phyloP scores from a whole-genome alignment of 2,113 vertebrate species.

The Parotia lawesii region DNA sequence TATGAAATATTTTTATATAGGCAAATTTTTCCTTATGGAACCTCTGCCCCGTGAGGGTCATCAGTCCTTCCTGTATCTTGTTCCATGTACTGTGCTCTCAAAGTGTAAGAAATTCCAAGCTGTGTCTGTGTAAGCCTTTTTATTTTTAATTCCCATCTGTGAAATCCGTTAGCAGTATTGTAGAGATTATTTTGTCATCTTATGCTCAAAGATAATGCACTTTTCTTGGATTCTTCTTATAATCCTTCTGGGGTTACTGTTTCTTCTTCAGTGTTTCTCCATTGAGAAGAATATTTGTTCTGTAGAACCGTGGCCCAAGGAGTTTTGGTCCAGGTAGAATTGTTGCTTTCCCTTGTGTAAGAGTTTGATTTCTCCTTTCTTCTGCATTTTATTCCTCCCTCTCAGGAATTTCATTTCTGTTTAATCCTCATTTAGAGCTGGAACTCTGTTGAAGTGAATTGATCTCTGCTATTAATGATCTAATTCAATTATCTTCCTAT shows the following conservation, averaged over 20 bases:
- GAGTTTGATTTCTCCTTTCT: not conserved
- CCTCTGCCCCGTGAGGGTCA: not conserved
- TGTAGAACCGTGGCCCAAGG: not conserved
- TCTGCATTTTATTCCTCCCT: not conserved
- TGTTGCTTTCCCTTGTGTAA: not conserved
- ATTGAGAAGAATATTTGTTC: conserved; percentile 52
- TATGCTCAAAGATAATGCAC: not conserved
- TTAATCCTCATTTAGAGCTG: not conserved
- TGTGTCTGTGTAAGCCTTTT: not conserved
- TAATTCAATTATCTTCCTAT: not conserved
- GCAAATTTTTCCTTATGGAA: not conserved
- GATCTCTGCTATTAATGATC: not conserved
- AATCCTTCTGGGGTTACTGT: conserved; percentile 44
- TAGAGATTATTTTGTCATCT: not conserved
- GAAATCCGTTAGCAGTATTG: not conserved
- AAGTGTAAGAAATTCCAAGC: not conserved
- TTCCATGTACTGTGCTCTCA: not conserved
- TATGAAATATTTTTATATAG: not conserved
- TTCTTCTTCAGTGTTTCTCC: conserved; percentile 35
- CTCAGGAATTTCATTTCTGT: conserved; percentile 3
- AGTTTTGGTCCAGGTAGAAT: conserved; percentile 17
- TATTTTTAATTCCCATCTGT: not conserved
- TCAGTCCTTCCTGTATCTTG: not conserved
- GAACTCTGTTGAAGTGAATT: not conserved
- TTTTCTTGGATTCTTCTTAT: conserved; percentile 36